phyloP scores from a whole-genome alignment of 2,888 invertebrate genomes.

The Chorisops tibialis region DNA sequence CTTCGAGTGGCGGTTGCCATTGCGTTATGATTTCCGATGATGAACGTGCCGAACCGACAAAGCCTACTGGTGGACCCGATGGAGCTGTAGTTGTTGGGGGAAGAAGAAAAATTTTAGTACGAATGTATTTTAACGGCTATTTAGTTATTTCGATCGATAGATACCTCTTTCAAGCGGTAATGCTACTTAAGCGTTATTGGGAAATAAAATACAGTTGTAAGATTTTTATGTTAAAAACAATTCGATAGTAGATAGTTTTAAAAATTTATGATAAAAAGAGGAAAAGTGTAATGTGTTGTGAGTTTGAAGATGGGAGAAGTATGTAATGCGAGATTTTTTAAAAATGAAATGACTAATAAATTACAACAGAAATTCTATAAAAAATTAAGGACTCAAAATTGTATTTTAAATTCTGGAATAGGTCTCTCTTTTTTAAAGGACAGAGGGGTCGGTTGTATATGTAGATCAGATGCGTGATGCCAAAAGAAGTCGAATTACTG shows the following conservation, averaged over 20 bases:
- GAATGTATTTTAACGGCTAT: background rate
- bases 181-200: conserved; percentile 46
- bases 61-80: conserved; percentile 90
- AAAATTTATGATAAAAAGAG: no score
- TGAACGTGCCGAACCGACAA: conserved; percentile 91
- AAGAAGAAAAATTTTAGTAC: conserved; percentile 30
- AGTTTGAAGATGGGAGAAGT: no score
- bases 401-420: no score
- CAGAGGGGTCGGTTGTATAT: no score
- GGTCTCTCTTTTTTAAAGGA: no score
- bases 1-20: conserved; percentile 94
- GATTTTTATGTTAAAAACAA: conserved; percentile 13
- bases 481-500: no score
- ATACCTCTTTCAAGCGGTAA: conserved; percentile 53
- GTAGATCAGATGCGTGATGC: no score
- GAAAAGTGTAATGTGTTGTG: no score
- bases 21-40: conserved; percentile 94
- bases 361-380: no score
- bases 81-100: conserved; percentile 78
- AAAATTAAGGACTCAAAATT: no score
- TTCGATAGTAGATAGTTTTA: conserved; percentile 7
- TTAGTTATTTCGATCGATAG: conserved; percentile 30
- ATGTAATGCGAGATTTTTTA: no score
- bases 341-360: no score
- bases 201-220: conserved; percentile 25